Percentiles rank a stretch among this genome's conserved stretches.
Evolutionary conservation across 2,888 invertebrate genomes (phyloP).

Genomic region (Hypolimnas misippus): DNA sequence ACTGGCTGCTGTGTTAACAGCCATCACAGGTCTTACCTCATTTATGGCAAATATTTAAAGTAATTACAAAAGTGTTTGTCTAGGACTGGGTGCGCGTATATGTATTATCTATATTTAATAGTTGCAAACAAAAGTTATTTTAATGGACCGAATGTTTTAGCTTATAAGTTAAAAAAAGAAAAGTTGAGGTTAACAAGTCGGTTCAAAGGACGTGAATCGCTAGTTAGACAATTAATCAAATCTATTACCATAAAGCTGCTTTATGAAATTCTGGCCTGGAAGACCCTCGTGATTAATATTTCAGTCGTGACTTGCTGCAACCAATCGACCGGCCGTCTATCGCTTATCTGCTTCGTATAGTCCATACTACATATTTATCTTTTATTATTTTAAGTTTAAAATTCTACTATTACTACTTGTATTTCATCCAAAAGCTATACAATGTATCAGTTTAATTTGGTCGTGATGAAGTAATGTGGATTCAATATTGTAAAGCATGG

Average conservation of each 20-base stretch:
- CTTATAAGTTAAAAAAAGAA: neutral
- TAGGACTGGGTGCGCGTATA: too few relatives aligned
- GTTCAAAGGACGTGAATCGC: neutral
- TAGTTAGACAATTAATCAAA: constrained; percentile 48
- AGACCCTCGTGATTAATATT: constrained; percentile 70
- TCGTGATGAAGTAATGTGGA: too few relatives aligned
- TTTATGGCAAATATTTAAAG: too few relatives aligned
- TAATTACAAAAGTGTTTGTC: too few relatives aligned
- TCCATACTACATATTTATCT: neutral
- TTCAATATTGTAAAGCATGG: too few relatives aligned
- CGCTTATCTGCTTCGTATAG: constrained; percentile 51
- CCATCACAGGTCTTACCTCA: too few relatives aligned
- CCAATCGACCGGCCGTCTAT: constrained; percentile 56
- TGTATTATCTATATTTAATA: too few relatives aligned
- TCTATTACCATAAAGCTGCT: constrained; percentile 72
- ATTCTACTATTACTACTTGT: too few relatives aligned
- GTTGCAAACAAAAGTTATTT: too few relatives aligned
- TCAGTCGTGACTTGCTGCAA: constrained; percentile 66
- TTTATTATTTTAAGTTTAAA: neutral
- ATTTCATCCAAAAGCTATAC: too few relatives aligned
- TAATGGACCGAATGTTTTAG: neutral
- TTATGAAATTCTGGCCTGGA: constrained; percentile 67
- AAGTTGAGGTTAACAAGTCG: neutral
- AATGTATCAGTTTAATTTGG: too few relatives aligned
- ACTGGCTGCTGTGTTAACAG: too few relatives aligned